Evolutionary conservation across 2,113 vertebrate genomes (phyloP).

Genomic region (Vidua macroura): DNA sequence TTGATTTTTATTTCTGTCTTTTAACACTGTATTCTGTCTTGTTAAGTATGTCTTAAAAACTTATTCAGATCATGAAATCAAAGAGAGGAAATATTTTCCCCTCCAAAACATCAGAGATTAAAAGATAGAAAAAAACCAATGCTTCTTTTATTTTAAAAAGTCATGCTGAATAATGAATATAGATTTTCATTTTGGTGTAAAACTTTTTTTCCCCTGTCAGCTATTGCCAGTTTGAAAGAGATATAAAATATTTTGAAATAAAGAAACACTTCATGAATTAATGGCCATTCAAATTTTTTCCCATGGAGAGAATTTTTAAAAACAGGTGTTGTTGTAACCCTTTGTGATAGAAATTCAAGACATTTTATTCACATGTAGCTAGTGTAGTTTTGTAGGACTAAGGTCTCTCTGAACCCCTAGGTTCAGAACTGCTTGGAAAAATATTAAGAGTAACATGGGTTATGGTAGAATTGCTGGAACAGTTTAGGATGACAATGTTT

Average conservation of each 20-base stretch:
- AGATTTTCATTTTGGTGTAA: background rate
- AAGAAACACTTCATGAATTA: background rate
- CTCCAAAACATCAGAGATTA: conserved; percentile 1
- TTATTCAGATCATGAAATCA: conserved; percentile 16
- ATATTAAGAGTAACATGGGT: background rate
- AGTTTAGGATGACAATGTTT: background rate
- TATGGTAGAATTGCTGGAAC: background rate
- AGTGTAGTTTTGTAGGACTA: background rate
- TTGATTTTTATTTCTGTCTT: background rate
- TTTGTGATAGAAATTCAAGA: background rate
- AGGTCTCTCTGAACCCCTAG: background rate
- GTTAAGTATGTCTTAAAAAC: conserved; percentile 18
- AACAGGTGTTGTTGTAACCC: background rate
- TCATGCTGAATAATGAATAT: background rate
- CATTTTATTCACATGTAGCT: background rate
- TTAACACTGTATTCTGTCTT: background rate
- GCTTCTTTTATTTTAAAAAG: conserved; percentile 13
- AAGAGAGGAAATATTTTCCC: conserved; percentile 46
- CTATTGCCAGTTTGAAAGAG: background rate
- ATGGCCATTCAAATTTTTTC: background rate
- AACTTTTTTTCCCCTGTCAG: background rate
- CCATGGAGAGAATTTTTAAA: background rate
- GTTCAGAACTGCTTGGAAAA: background rate
- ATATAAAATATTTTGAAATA: background rate
- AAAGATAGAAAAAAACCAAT: conserved; percentile 16